phyloP scores from a whole-genome alignment of 1,140 invertebrate species.

The Drosophila ironensis region DNA sequence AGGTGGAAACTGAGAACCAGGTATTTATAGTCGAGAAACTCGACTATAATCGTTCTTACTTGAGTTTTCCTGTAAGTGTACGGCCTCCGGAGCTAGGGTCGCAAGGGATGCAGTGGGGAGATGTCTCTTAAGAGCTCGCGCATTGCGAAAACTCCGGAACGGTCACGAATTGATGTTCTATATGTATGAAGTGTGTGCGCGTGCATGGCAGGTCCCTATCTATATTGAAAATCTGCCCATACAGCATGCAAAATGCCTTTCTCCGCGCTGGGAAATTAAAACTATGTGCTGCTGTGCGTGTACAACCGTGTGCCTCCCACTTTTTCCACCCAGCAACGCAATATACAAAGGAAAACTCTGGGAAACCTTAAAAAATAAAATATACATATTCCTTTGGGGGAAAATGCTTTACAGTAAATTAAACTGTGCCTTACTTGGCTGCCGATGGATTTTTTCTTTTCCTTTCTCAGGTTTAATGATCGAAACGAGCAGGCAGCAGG shows the following conservation, averaged over 20 bases:
- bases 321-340: slow-evolving; percentile 14
- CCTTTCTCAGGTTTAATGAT: slow-evolving; percentile 1
- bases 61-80: too few species aligned
- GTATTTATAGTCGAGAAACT: too few species aligned
- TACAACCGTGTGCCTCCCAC: background rate
- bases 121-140: slow-evolving; percentile 32
- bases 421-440: slow-evolving; percentile 23
- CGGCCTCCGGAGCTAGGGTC: too few species aligned
- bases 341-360: slow-evolving; percentile 22
- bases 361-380: slow-evolving; percentile 31
- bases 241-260: slow-evolving; percentile 23
- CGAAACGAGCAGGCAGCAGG: background rate
- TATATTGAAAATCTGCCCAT: slow-evolving; percentile 47
- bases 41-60: too few species aligned
- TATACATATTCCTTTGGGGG: slow-evolving; percentile 16
- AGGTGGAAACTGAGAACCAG: too few species aligned
- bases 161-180: slow-evolving; percentile 18
- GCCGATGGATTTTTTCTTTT: background rate
- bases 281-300: slow-evolving; percentile 37
- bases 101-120: background rate
- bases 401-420: slow-evolving; percentile 43
- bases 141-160: slow-evolving; percentile 16
- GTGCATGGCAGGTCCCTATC: slow-evolving; percentile 18
- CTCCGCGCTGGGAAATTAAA: slow-evolving; percentile 55
- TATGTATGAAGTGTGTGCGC: background rate